phyloP scores from a whole-genome alignment of 2,113 vertebrate species.

The Meriones unguiculatus region DNA sequence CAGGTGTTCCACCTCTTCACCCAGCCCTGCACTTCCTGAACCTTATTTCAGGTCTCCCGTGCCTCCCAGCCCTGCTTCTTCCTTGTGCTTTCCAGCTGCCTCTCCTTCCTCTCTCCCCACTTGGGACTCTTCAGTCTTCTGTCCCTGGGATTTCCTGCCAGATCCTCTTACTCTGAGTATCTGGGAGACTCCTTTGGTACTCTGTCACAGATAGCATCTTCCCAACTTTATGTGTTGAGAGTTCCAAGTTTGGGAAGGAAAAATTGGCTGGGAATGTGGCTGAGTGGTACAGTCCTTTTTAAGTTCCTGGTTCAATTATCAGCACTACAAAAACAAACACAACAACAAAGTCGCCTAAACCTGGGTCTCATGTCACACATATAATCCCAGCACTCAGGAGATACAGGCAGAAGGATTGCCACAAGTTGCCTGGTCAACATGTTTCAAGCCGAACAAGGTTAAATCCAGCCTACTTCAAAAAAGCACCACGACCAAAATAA shows the following conservation, averaged over 20 bases:
- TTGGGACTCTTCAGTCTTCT: not conserved
- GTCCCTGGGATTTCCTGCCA: not conserved
- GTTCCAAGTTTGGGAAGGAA: not conserved
- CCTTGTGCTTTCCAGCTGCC: not conserved
- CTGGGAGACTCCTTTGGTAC: not conserved
- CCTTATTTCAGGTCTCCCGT: not conserved
- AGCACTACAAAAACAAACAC: not conserved
- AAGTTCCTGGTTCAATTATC: not conserved
- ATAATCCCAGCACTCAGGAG: not conserved
- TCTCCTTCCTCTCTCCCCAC: not conserved
- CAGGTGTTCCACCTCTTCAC: rapidly evolving
- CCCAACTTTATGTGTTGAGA: not conserved
- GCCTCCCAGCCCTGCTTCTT: not conserved
- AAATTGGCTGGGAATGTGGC: not conserved
- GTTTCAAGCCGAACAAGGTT: not conserved
- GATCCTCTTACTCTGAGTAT: not conserved
- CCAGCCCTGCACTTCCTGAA: not conserved
- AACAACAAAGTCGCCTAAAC: not conserved
- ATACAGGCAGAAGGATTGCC: not conserved
- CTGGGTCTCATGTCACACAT: not conserved
- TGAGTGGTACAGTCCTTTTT: not conserved
- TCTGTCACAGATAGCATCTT: not conserved
- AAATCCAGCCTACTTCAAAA: not conserved
- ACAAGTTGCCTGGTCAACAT: not conserved
- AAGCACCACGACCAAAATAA: not conserved